These are phyloP conservation scores for Caranx ignobilis DNA, from an alignment of 2,113 vertebrate genomes.

Conservation along the genomic window DNA sequence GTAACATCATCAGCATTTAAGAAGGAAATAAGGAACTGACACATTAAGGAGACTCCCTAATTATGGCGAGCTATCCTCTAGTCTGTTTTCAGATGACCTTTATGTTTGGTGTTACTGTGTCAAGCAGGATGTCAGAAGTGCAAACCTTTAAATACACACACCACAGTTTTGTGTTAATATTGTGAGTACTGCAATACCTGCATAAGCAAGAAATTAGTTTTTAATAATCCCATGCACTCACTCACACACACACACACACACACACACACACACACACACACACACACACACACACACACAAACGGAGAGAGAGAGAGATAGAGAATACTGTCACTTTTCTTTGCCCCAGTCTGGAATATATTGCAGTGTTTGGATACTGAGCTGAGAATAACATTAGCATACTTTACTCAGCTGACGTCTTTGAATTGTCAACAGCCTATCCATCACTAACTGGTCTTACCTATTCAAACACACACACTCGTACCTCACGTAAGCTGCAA, in stretches of 20 bases:
- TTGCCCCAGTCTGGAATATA: constrained; percentile 52
- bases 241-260: not conserved
- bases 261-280: constrained; percentile 17
- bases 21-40: not conserved
- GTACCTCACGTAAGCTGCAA: too few species aligned
- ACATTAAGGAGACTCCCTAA: too few species aligned
- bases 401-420: constrained; percentile 65
- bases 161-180: not conserved
- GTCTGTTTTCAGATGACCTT: not conserved
- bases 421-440: constrained; percentile 69
- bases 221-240: not conserved
- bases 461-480: not conserved
- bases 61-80: not conserved
- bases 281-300: constrained; percentile 8
- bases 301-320: not conserved
- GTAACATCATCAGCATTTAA: not conserved
- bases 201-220: not conserved
- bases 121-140: not conserved
- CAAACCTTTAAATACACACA: not conserved
- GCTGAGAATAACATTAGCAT: constrained; percentile 71
- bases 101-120: not conserved
- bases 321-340: constrained; percentile 50
- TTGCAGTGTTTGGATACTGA: constrained; percentile 60
- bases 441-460: constrained; percentile 55
- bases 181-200: not conserved